phyloP scores from a whole-genome alignment of 2,888 invertebrate genomes.

The Dorcus parallelipipedus region DNA sequence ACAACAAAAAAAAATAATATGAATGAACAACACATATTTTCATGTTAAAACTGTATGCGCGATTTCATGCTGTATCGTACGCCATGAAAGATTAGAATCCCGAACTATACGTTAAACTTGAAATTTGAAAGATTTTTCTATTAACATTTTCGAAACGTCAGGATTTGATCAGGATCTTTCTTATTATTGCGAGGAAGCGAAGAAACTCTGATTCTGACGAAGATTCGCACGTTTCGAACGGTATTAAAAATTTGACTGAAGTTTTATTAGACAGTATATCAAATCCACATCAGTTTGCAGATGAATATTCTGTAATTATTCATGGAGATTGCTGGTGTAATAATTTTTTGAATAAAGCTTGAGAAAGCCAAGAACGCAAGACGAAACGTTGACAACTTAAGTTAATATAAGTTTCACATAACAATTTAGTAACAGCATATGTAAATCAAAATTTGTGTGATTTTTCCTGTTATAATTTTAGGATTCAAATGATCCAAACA shows the following conservation, averaged over 20 bases:
- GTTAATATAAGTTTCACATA: no score
- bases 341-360: neutral
- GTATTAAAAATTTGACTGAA: neutral
- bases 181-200: neutral
- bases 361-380: neutral
- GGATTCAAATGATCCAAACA: no score
- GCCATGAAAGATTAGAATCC: conserved; percentile 58
- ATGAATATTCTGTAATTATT: conserved; percentile 10
- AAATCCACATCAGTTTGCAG: neutral
- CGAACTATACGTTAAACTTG: conserved; percentile 45
- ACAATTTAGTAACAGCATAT: neutral
- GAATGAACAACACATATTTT: conserved; percentile 43
- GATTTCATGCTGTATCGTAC: conserved; percentile 58
- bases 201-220: neutral
- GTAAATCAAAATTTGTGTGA: neutral
- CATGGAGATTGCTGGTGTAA: conserved; percentile 25
- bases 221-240: neutral
- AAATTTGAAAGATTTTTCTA: neutral
- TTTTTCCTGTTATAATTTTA: neutral
- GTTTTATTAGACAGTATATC: neutral
- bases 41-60: conserved; percentile 40
- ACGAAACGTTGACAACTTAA: neutral
- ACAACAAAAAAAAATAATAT: conserved; percentile 42
- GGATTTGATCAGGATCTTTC: neutral
- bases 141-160: neutral